Evolutionary conservation across 2,888 invertebrate genomes (phyloP), one percentile per base, ranked within the genome.

Genomic region (Dugesia japonica): DNA sequence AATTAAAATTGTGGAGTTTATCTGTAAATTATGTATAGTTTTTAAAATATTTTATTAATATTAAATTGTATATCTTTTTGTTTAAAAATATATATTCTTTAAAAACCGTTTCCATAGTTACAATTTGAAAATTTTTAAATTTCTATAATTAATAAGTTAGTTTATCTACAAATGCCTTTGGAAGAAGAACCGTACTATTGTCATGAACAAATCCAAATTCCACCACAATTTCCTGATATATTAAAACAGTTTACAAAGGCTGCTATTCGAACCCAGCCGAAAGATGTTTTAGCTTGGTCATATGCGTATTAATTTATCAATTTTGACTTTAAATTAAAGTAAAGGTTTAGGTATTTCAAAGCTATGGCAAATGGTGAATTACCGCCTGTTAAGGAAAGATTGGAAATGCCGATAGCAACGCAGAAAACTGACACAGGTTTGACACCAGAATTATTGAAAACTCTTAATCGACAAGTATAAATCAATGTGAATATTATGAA

Each of bases 181-280:
- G 82, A 82, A 73, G 84, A 88, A 26, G 89, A 90, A 78, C 89
- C 89, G 79, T 89, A 89, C 86, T 91, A 90, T 86, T 90, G 89
- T 85, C 89, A 90, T 0, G 89, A 91, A 84, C 90, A 91, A 85
- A 91, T 92, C 28, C 88, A 89, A 75, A 89, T 92, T 77, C 92
- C 92, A 0, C 90, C 91, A 0, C 89, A 89, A 80, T 88, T 91
- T 81, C 92, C 92, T 0, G 89, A 89, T 81, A 89, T 92, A 74
- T 85, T 92, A 76, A 91, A 92, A 83, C 89, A 90, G 82, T 93
- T 89, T 82, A 91, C 92, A 71, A 92, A 92, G 87, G 92, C 92
- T 33, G 92, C 92, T 0, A 92, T 93, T 77, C 88, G 91, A 81
- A 92, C 92, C 0, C 92, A 93, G 83, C 93, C 92, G 0, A 89